These are phyloP conservation scores for Xanthia togata DNA, from an alignment of 2,888 invertebrate species.

Conservation along the genomic window DNA sequence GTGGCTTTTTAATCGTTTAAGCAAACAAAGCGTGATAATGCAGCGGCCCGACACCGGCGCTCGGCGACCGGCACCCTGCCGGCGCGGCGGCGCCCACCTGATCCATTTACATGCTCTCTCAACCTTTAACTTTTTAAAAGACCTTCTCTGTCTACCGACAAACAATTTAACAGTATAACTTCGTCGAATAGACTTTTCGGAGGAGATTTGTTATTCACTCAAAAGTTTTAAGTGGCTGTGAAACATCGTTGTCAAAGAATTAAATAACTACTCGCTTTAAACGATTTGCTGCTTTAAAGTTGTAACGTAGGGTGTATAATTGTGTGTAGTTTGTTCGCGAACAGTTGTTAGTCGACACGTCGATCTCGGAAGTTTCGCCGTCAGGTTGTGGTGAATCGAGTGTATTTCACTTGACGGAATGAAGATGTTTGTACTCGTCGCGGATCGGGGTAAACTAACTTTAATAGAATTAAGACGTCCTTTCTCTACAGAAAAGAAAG, in stretches of 20 bases:
- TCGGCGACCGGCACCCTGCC: conserved; percentile 10
- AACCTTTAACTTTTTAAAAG: conserved; percentile 84
- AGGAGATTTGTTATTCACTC: conserved; percentile 90
- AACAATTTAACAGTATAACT: conserved; percentile 89
- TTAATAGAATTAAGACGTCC: conserved; percentile 67
- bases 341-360: conserved; percentile 81
- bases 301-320: conserved; percentile 74
- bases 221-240: conserved; percentile 90
- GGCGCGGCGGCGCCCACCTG: conserved; percentile 63
- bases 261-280: conserved; percentile 78
- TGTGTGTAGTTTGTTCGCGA: conserved; percentile 71
- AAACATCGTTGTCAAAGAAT: conserved; percentile 88
- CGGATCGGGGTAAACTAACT: conserved; percentile 69
- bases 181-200: conserved; percentile 86
- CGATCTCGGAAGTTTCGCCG: conserved; percentile 79
- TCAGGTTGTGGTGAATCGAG: conserved; percentile 80
- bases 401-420: conserved; percentile 77
- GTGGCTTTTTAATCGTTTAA: conserved; percentile 59
- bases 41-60: conserved; percentile 21
- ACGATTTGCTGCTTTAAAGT: conserved; percentile 71
- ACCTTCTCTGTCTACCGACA: conserved; percentile 83
- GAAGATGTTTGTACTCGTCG: conserved; percentile 73
- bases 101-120: conserved; percentile 81
- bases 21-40: conserved; percentile 55
- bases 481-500: conserved; percentile 36